Conservation (phyloP, 2,888 invertebrate genomes). For the Palloptera scutellata region DNA sequence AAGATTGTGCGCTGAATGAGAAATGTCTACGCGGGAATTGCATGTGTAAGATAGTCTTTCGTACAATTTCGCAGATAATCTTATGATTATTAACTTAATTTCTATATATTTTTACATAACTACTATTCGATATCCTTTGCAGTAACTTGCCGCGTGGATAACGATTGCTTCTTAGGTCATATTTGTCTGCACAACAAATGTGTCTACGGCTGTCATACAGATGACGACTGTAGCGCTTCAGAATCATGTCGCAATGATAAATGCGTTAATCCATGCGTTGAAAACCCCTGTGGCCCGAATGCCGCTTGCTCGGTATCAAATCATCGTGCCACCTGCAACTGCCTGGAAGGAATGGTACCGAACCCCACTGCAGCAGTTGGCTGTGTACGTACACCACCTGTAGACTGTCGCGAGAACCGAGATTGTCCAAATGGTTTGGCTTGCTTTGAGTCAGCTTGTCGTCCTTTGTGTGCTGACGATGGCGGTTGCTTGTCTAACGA, state of each 20-base stretch:
- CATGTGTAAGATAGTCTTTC: constrained; percentile 70
- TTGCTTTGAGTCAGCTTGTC: constrained; percentile 78
- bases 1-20: constrained; percentile 88
- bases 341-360: constrained; percentile 80
- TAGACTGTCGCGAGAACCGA: constrained; percentile 78
- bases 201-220: constrained; percentile 83
- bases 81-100: background rate
- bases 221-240: constrained; percentile 86
- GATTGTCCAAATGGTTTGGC: constrained; percentile 77
- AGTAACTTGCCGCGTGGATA: constrained; percentile 89
- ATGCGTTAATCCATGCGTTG: constrained; percentile 80
- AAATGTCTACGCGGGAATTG: constrained; percentile 85
- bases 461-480: constrained; percentile 80
- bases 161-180: constrained; percentile 91
- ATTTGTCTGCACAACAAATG: constrained; percentile 88
- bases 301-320: constrained; percentile 81
- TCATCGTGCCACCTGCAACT: constrained; percentile 83
- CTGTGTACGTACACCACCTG: constrained; percentile 81
- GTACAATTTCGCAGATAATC: constrained; percentile 8
- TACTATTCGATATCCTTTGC: constrained; percentile 32
- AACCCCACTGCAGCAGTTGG: constrained; percentile 89
- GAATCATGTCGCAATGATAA: constrained; percentile 83
- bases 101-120: constrained; percentile 2
- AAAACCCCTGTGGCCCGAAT: constrained; percentile 85
- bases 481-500: constrained; percentile 84